phyloP scores from a whole-genome alignment of 2,888 invertebrate species.

The Lordiphosa andalusiaca region DNA sequence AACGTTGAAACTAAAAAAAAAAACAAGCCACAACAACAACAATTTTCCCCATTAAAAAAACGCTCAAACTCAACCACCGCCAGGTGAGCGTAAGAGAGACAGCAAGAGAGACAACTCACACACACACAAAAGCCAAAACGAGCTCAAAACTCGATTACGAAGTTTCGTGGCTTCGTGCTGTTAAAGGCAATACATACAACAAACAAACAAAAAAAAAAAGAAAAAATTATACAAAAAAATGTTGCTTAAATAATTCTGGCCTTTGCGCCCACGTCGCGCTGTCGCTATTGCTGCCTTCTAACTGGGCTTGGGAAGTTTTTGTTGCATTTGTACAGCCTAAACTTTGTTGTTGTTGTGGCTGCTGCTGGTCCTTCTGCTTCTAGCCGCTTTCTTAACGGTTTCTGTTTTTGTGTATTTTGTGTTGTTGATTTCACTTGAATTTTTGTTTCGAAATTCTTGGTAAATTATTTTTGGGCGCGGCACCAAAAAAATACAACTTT shows the following conservation, averaged over 20 bases:
- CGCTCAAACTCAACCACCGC: constrained; percentile 27
- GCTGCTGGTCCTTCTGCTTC: neutral
- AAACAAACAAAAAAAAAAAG: constrained; percentile 27
- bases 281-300: constrained; percentile 12
- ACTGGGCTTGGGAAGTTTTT: neutral
- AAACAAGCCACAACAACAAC: constrained; percentile 14
- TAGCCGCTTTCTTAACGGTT: too few relatives aligned
- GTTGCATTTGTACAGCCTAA: constrained; percentile 6
- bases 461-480: constrained; percentile 53
- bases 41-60: constrained; percentile 1
- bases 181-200: constrained; percentile 20
- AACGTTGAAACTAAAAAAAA: constrained; percentile 1
- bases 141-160: constrained; percentile 30
- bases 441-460: constrained; percentile 37
- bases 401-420: constrained; percentile 1
- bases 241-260: constrained; percentile 11
- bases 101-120: neutral
- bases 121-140: constrained; percentile 4
- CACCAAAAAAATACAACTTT: constrained; percentile 3
- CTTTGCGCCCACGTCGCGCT: neutral
- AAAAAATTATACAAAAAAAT: constrained; percentile 4
- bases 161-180: constrained; percentile 33
- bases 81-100: constrained; percentile 26
- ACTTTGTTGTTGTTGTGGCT: constrained; percentile 4
- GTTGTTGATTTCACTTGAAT: constrained; percentile 17